Percentiles rank a stretch among this genome's conserved stretches.
phyloP scores from a whole-genome alignment of 1,140 invertebrate genomes.

The Drosophila albomicans region DNA sequence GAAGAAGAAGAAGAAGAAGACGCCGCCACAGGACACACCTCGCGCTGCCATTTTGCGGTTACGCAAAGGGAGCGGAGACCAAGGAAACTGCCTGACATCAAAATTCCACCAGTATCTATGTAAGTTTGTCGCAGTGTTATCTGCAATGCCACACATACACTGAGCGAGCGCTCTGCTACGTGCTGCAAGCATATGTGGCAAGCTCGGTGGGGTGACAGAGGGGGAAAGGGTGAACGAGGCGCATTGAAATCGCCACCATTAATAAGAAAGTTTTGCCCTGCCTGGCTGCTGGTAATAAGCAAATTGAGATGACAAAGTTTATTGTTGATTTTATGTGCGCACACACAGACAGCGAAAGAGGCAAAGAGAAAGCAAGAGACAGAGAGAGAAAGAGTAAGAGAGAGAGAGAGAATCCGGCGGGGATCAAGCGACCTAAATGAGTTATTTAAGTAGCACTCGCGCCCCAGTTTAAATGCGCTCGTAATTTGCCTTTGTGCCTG shows the following conservation, averaged over 20 bases:
- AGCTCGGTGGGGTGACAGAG: too few species aligned
- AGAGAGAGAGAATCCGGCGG: conserved; percentile 39
- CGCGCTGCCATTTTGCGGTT: conserved; percentile 70
- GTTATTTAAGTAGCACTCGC: conserved; percentile 82
- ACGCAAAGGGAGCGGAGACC: background rate
- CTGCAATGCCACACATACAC: conserved; percentile 24
- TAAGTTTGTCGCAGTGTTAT: conserved; percentile 48
- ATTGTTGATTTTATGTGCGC: conserved; percentile 77
- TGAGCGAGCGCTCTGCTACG: background rate
- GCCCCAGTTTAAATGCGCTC: conserved; percentile 81
- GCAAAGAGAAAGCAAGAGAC: conserved; percentile 12
- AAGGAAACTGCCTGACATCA: conserved; percentile 47
- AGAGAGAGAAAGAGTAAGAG: background rate
- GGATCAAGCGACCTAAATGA: conserved; percentile 74
- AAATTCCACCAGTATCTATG: conserved; percentile 35
- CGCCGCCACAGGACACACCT: conserved; percentile 67
- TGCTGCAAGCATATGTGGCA: conserved; percentile 18
- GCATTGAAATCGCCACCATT: conserved; percentile 79
- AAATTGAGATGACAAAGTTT: conserved; percentile 83
- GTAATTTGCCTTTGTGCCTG: conserved; percentile 81
- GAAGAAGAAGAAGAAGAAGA: conserved; percentile 49
- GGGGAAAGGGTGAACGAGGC: background rate
- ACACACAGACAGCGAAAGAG: conserved; percentile 10
- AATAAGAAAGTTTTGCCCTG: conserved; percentile 74
- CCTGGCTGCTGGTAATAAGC: conserved; percentile 76